phyloP scores from a whole-genome alignment of 2,888 invertebrate species.

The Phragmatobia fuliginosa region DNA sequence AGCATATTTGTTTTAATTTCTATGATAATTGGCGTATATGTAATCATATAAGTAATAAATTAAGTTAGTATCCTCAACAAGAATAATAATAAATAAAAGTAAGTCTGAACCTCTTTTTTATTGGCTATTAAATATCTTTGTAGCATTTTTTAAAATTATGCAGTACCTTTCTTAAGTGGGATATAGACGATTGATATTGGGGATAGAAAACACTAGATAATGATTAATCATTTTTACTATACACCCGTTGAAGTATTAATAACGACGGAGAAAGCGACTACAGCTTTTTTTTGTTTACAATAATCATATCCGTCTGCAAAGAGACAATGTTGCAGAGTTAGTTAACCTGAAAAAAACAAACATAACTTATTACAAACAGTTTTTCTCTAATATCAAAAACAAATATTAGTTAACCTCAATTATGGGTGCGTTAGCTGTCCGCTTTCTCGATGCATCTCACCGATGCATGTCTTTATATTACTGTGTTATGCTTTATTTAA shows the following conservation, averaged over 20 bases:
- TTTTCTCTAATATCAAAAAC: conserved; percentile 39
- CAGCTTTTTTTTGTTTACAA: conserved; percentile 32
- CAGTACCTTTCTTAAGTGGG: no score
- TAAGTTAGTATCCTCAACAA: background rate
- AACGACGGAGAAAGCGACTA: conserved; percentile 44
- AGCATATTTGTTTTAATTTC: no score
- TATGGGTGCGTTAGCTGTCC: conserved; percentile 36
- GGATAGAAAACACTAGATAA: conserved; percentile 26
- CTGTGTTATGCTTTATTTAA: conserved; percentile 84
- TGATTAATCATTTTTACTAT: conserved; percentile 34
- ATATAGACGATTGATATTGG: no score
- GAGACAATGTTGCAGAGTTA: conserved; percentile 19
- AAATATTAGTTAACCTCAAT: conserved; percentile 39
- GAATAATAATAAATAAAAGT: background rate
- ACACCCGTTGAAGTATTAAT: conserved; percentile 28
- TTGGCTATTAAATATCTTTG: background rate
- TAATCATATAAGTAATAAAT: background rate
- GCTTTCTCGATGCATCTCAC: conserved; percentile 82
- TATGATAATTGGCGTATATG: background rate
- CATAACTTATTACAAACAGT: conserved; percentile 15
- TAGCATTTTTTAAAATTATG: background rate
- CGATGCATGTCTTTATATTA: conserved; percentile 78
- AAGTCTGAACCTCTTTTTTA: background rate
- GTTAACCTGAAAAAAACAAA: conserved; percentile 26
- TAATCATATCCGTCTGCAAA: conserved; percentile 21